phyloP scores from a whole-genome alignment of 2,113 vertebrate species.

The Chrysochloris asiatica region DNA sequence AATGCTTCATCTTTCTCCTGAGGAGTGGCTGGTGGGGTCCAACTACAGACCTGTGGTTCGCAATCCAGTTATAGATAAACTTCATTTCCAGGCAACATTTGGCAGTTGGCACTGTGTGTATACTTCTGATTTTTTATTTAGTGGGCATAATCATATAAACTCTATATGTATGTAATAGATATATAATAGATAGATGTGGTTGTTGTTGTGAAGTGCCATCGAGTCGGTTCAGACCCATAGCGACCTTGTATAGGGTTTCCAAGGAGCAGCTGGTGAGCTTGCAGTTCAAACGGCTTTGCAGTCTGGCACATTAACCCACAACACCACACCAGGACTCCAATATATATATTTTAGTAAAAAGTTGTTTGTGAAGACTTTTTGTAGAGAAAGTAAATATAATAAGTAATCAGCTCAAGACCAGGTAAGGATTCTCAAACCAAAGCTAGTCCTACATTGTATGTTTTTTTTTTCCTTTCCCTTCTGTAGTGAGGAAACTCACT shows the following conservation, averaged over 20 bases:
- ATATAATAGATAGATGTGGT: too few species aligned
- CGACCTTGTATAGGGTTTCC: too few species aligned
- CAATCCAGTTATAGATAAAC: neutral
- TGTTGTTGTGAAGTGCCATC: too few species aligned
- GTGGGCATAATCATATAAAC: neutral
- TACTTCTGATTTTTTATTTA: neutral
- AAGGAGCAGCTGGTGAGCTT: too few species aligned
- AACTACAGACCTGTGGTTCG: too few species aligned
- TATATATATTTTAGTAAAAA: neutral
- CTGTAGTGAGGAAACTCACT: too few species aligned
- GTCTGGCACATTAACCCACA: too few species aligned
- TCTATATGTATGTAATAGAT: neutral
- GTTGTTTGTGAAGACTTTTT: constrained; percentile 36
- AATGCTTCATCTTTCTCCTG: too few species aligned
- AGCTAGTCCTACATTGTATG: neutral
- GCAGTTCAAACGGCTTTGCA: too few species aligned
- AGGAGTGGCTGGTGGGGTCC: too few species aligned
- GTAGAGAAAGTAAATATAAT: neutral
- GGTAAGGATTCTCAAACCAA: neutral
- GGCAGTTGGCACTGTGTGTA: neutral
- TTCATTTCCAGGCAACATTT: neutral
- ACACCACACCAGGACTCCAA: too few species aligned
- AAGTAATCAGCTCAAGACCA: neutral
- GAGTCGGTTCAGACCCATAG: too few species aligned
- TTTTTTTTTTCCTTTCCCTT: neutral